Base-by-base conservation (phyloP, 2,888 invertebrate genomes). In the Liodrosophila aerea region DNA sequence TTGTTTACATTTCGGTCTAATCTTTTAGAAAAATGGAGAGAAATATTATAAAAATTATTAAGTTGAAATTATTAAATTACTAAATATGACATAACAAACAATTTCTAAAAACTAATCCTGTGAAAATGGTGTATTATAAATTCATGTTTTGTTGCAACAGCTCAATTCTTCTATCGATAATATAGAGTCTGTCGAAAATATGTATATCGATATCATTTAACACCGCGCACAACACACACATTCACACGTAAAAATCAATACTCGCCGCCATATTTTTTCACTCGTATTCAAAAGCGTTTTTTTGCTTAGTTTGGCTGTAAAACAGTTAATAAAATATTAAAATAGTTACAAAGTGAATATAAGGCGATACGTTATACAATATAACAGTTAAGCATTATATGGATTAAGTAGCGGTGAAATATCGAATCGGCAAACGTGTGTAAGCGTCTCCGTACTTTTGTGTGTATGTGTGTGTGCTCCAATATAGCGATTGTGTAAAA, bases 211-310 rank as follows among this genome's bases (percentile, higher is more conserved):
- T 70, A 58, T 1, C 3, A 43, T 36, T 33, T 56, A 40, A 15
- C 34, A 30, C 40, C 52, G 56, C 60, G 53, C 60, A 49, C 66
- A 22, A 5, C 22, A 22, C 22, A 22, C 5, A 22, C 22, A 22
- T 22, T 4, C 22, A 59, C 58, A 52, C 45, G 49, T 18, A 66
- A 81, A 81, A 81, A 81, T 81, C 84, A 78, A 81, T 81, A 81
- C 46, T 64, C 64, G 80, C 82, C 81, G 81, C 81, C 81, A 82
- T 82, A 84, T 82, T 82, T 82, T 84, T 81, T 82, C 84, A 77
- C 74, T 67, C 54, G 51, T 34, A 56, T 50, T 54, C 59, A 66
- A 72, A 74, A 81, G 84, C 84, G 70, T 60, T 73, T 53, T 61
- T 50, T 69, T 68, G 71, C 67, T 63, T 63, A 67, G 53, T 36